A percentile compares a stretch with the other conserved stretches of the same genome.
phyloP scores from a whole-genome alignment of 2,797 vertebrate species.

The Mus caroli region DNA sequence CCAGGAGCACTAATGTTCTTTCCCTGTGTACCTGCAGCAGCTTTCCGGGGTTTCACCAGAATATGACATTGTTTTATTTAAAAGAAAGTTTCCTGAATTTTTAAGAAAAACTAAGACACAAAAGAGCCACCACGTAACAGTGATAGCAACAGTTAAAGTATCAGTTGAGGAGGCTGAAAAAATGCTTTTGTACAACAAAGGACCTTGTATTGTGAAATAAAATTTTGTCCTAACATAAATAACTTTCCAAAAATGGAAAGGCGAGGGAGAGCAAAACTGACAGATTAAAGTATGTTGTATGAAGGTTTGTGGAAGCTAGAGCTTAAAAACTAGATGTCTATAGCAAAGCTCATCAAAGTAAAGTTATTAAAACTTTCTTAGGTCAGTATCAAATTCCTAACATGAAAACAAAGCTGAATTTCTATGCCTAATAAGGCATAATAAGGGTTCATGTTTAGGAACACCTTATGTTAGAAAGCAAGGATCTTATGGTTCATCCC shows the following conservation, averaged over 20 bases:
- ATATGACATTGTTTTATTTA: not conserved
- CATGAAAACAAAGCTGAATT: not conserved
- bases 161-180: not conserved
- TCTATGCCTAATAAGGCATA: not conserved
- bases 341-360: not conserved
- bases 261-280: not conserved
- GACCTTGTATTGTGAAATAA: not conserved
- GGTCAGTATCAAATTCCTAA: not conserved
- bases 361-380: not conserved
- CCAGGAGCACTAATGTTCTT: not conserved
- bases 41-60: not conserved
- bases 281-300: not conserved
- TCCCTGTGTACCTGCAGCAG: not conserved
- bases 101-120: not conserved
- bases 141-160: not conserved
- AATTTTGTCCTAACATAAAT: not conserved
- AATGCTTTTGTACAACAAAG: not conserved
- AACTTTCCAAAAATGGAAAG: not conserved
- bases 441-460: not conserved
- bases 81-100: not conserved
- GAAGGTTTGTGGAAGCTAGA: not conserved
- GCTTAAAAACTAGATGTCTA: not conserved
- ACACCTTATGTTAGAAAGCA: not conserved
- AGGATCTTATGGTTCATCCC: not conserved
- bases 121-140: not conserved